Base-by-base conservation (phyloP, 2,797 vertebrate species). In the Florisuga fusca region DNA sequence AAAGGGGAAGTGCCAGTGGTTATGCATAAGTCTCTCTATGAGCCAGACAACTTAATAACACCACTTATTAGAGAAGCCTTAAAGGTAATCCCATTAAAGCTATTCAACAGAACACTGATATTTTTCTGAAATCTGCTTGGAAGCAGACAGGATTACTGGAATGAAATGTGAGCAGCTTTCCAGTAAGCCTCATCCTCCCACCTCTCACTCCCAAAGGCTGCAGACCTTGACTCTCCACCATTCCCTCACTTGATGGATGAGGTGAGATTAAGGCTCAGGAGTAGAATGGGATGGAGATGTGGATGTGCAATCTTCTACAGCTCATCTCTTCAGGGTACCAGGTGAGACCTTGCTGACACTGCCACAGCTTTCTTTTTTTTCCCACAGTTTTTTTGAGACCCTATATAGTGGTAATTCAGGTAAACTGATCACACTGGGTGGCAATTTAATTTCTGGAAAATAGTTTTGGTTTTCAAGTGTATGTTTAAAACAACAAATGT, bases 21-120 rank as follows among this genome's bases (percentile, higher is more conserved):
- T 97, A 75, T 87, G 72, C 72, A n/a, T 95, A 96, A 96, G 91
- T 93, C 92, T 96, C 84, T 53, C 4, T 95, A 86, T 83, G 78
- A 97, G 92, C 88, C 79, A 94, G 93, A 93, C 92, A 95, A 97
- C 92, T 96, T 96, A 97, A 96, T 96, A 96, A 96, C 91, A 83
- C 74, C 95, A 92, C 94, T 98, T 97, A 97, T 97, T 97, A 97
- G 94, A 97, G 95, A 89, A 96, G 95, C 91, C 96, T 96, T 96
- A 85, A 93, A 96, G 89, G 96, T 98, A 97, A 97, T 97, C 96
- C 94, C 95, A 89, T 97, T 97, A 97, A 76, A 97, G 71, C 87
- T 91, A 95, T 94, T 96, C 95, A 97, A 91, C 95, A 95, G 87
- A 97, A 90, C 94, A 91, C 50, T 85, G 93, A 94, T 96, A 96